Conservation (phyloP, 2,888 invertebrate genomes). For the Drosophila borealis region DNA sequence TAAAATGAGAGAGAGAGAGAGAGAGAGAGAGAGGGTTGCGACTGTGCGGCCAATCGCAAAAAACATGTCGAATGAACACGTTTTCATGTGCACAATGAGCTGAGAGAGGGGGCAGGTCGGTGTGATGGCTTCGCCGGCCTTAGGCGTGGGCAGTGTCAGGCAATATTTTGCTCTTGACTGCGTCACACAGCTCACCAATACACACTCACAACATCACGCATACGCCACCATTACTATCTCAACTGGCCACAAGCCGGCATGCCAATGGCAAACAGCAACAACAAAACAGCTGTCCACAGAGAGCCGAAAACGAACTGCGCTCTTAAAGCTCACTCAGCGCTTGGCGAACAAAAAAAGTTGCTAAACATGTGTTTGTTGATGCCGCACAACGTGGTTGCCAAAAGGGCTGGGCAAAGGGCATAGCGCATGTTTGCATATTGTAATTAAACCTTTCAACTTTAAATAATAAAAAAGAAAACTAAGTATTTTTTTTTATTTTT, state of each 20-base stretch:
- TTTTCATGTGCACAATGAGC: slow-evolving; percentile 23
- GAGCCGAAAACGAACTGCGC: slow-evolving; percentile 11
- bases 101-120: slow-evolving; percentile 4
- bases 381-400: slow-evolving; percentile 47
- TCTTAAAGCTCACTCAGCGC: slow-evolving; percentile 60
- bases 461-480: neutral
- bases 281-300: slow-evolving; percentile 62
- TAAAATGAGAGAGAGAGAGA: neutral
- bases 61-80: slow-evolving; percentile 31
- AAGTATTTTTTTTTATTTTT: neutral
- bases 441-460: neutral
- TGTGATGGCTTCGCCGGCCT: slow-evolving; percentile 28
- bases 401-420: slow-evolving; percentile 30
- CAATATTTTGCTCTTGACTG: slow-evolving; percentile 20
- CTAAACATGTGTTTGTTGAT: slow-evolving; percentile 61
- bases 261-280: slow-evolving; percentile 45
- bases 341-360: slow-evolving; percentile 27
- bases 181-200: slow-evolving; percentile 39
- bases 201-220: slow-evolving; percentile 40
- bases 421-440: neutral
- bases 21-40: slow-evolving; percentile 11
- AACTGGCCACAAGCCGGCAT: slow-evolving; percentile 56
- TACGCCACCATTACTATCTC: slow-evolving; percentile 47
- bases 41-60: slow-evolving; percentile 14
- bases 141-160: slow-evolving; percentile 55